A percentile compares a stretch with the other conserved stretches of the same genome.
phyloP scores from a whole-genome alignment of 2,888 invertebrate species.

The Euphydryas editha region DNA sequence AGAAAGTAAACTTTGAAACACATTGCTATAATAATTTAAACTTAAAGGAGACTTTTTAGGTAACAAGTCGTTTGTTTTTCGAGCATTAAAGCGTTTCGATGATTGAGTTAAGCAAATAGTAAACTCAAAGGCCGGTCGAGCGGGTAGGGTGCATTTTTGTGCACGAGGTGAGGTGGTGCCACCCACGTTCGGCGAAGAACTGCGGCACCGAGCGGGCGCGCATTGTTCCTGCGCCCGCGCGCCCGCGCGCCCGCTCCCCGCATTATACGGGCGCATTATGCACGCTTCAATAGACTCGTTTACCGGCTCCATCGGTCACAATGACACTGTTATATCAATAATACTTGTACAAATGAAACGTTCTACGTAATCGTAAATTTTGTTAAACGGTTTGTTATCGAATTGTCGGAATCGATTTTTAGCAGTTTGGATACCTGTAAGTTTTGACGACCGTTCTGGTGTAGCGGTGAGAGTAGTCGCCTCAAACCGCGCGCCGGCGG shows the following conservation, averaged over 20 bases:
- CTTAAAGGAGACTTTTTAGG: constrained; percentile 53
- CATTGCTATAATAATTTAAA: constrained; percentile 55
- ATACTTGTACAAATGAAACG: constrained; percentile 61
- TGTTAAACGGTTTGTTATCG: constrained; percentile 61
- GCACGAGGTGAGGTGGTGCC: constrained; percentile 58
- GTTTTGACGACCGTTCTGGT: too few species aligned
- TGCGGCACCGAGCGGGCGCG: constrained; percentile 61
- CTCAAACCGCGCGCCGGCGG: too few species aligned
- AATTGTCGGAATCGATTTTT: constrained; percentile 46
- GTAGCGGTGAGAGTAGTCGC: too few species aligned
- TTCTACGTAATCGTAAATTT: constrained; percentile 77
- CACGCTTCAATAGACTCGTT: constrained; percentile 78
- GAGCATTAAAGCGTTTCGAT: constrained; percentile 34
- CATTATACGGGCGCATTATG: constrained; percentile 82
- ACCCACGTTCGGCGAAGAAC: constrained; percentile 77
- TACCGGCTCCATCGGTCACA: constrained; percentile 75
- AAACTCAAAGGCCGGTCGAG: constrained; percentile 51
- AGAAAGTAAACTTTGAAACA: constrained; percentile 59
- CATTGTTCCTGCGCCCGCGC: constrained; percentile 71
- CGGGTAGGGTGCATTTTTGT: constrained; percentile 69
- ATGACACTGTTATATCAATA: constrained; percentile 81
- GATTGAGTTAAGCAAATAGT: constrained; percentile 49
- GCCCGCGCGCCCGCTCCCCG: constrained; percentile 64
- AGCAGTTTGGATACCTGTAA: constrained; percentile 21
- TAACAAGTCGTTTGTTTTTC: constrained; percentile 26